A percentile compares a stretch with the other conserved stretches of the same genome.
Conservation (phyloP, 2,888 invertebrate species). For the Carpatolechia fugitivella region DNA sequence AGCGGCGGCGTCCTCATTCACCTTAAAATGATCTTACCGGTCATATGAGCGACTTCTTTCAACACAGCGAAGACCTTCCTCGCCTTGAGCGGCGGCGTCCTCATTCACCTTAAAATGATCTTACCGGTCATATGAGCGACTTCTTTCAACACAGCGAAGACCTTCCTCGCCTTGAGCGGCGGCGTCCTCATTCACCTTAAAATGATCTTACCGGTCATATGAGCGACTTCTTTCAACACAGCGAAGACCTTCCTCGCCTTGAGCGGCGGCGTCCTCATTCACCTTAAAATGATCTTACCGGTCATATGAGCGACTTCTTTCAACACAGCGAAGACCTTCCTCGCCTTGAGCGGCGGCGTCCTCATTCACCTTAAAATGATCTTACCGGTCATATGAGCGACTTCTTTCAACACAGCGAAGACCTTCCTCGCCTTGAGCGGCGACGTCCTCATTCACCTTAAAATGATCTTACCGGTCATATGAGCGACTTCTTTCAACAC, state of each 20-base stretch:
- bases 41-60: constrained; percentile 91
- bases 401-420: constrained; percentile 90
- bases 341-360: constrained; percentile 85
- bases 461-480: constrained; percentile 84
- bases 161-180: constrained; percentile 84
- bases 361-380: too few species aligned
- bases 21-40: constrained; percentile 82
- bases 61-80: constrained; percentile 88
- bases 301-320: constrained; percentile 92
- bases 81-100: constrained; percentile 85
- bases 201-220: constrained; percentile 84
- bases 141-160: constrained; percentile 91
- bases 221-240: constrained; percentile 92
- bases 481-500: constrained; percentile 92
- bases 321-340: constrained; percentile 88
- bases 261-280: constrained; percentile 81
- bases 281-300: constrained; percentile 80
- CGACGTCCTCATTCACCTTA: constrained; percentile 75
- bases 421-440: constrained; percentile 87
- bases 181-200: constrained; percentile 76
- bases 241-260: constrained; percentile 87
- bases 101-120: too few species aligned
- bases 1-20: constrained; percentile 82
- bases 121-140: constrained; percentile 92
- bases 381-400: constrained; percentile 91